Base-by-base conservation (phyloP, 2,888 invertebrate species). In the Aspidiotus destructor region DNA sequence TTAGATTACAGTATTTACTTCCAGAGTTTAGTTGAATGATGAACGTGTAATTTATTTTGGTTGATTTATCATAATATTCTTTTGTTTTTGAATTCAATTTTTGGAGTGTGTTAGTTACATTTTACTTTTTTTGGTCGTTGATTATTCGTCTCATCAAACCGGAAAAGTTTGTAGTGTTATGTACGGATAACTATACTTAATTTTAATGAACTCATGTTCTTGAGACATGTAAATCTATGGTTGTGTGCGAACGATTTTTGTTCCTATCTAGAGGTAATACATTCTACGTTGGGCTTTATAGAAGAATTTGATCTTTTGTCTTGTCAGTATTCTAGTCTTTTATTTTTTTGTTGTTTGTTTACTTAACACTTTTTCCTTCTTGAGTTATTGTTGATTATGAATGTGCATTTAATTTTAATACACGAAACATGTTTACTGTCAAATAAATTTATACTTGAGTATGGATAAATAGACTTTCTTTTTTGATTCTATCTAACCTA, bases 391-490 rank as follows among this genome's bases (percentile, higher is more conserved):
- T 67, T 67, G 60, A 67, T 67, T 63, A 40, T 17, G 57, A 67
- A 67, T 68, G 62, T 62, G 62, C 68, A 68, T 68, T 68, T 68
- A 68, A 68, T 61, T 40, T 42, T 58, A 44, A 53, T 60, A 63
- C 44, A 55, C 58, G 57, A 44, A 67, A 67, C 41, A 40, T 67
- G 67, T 67, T 67, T 44, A 67, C 60, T 67, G 41, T 48, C 48
- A 42, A 67, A 67, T 67, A 67, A 67, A 67, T 67, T 67, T 67
- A 67, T 67, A 67, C 67, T 67, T 67, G 58, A 67, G 58, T 67
- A 67, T 44, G 11, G 52, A 55, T n/a, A 52, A 52, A 52, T n/a
- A 52, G 52, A 11, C 3, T n/a, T 52, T n/a, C 11, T 52, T 52
- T 52, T 52, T 11, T 52, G 13, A n/a, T 52, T 52, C n/a, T 52